A percentile compares a stretch with the other conserved stretches of the same genome.
Conservation (phyloP, 2,797 vertebrate genomes). For the Phoxinus dragarum region DNA sequence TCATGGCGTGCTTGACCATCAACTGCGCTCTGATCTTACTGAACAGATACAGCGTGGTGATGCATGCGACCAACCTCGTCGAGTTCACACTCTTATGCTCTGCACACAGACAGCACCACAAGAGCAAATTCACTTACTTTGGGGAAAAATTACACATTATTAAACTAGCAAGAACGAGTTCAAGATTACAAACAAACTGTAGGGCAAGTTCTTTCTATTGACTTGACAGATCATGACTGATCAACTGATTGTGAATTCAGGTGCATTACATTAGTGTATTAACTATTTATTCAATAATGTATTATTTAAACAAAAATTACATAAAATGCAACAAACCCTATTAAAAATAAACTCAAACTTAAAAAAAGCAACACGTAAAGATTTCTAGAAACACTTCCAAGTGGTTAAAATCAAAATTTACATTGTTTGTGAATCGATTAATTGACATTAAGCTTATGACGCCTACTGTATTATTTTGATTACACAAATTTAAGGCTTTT, state of each 20-base stretch:
- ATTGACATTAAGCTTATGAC: background rate
- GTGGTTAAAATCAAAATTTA: background rate
- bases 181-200: background rate
- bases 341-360: background rate
- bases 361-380: background rate
- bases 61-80: constrained; percentile 91
- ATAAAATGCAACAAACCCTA: background rate
- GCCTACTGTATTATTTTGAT: background rate
- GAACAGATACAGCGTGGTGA: constrained; percentile 97
- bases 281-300: background rate
- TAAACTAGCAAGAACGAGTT: background rate
- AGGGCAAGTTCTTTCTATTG: background rate
- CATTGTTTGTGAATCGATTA: background rate
- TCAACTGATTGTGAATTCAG: background rate
- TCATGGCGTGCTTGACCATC: constrained; percentile 99
- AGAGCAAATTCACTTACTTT: background rate
- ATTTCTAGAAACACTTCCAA: background rate
- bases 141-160: background rate
- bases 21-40: constrained; percentile 98
- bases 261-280: background rate
- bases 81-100: constrained; percentile 96
- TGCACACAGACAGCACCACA: constrained; percentile 60
- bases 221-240: background rate
- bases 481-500: background rate
- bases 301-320: background rate